Evolutionary conservation across 2,888 invertebrate genomes (phyloP), one percentile per base, ranked within the genome.

Genomic region (Lepidocyrtoides sp.): DNA sequence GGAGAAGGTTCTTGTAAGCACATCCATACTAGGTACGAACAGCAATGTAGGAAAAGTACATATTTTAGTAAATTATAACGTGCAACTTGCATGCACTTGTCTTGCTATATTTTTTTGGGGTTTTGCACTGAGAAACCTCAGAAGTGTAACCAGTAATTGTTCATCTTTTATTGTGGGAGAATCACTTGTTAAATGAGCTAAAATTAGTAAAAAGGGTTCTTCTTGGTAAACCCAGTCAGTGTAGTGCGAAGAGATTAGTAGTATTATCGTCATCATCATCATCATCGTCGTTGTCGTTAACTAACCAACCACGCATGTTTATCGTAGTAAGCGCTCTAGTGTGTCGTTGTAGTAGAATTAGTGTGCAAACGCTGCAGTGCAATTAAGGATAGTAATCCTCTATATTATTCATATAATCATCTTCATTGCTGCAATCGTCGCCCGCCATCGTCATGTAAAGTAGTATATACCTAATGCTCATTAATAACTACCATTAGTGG

Each of bases 151-250:
- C 54, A 51, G 51, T 32, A 77, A 54, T 77, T 77, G 41, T 29
- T 54, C 12, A 32, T 54, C 29, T 54, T 57, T 48, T 69, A 36
- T n/a, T 86, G 86, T 86, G 86, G 86, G 86, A 86, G 77, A 77
- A 75, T 86, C 32, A 63, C 60, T 81, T 79, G 88, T 66, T 54
- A 89, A 89, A 77, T 63, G 75, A 89, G 89, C 75, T 89, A 77
- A 89, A 89, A 83, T 89, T 89, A 83, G 83, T 83, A 69, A 88
- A 81, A 29, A 48, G 17, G 77, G 51, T 29, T 51, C 26, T 77
- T 77, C 77, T 77, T 51, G 29, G 69, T 77, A 77, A 77, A 51
- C 77, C 77, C 51, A 77, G 29, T 77, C 26, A 75, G 1, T 72
- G 69, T 3, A 72, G 20, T 1, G 41, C 14, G 32, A n/a, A 66